phyloP scores from a whole-genome alignment of 2,797 vertebrate species.

The Nannoperca obscura region DNA sequence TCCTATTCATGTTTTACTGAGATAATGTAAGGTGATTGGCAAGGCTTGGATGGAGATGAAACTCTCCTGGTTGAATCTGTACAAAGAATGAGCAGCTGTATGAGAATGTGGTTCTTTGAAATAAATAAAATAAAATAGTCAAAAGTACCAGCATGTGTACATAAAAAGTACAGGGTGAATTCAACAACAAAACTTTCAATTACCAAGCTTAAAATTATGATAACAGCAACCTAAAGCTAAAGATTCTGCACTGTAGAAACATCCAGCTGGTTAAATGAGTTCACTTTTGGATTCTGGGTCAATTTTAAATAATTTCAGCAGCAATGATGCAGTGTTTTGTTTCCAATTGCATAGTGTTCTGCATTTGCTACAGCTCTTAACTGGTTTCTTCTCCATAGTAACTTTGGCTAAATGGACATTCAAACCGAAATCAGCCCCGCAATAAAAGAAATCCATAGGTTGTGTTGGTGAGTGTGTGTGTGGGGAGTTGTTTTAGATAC shows the following conservation, averaged over 20 bases:
- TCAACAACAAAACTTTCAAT: background rate
- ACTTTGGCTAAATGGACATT: background rate
- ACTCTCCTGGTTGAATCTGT: background rate
- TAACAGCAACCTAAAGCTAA: background rate
- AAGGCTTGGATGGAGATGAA: constrained; percentile 3
- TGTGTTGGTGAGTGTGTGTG: background rate
- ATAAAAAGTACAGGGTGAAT: background rate
- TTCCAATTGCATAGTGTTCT: background rate
- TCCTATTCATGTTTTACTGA: background rate
- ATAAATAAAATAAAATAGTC: background rate
- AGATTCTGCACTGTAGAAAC: background rate
- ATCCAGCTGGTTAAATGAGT: background rate
- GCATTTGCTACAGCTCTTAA: background rate
- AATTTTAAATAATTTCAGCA: background rate
- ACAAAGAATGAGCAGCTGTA: constrained; percentile 3
- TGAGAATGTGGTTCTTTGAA: background rate
- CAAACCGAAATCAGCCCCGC: background rate
- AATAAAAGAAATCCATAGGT: no score
- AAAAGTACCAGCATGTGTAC: background rate
- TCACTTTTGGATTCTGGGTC: background rate
- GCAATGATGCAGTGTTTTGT: background rate
- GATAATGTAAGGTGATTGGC: background rate
- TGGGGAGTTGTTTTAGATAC: background rate
- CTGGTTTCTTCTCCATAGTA: background rate
- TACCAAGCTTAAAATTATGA: no score